These are phyloP conservation scores for Schmidtea mediterranea DNA, from an alignment of 1,140 invertebrate species.

Conservation along the genomic window DNA sequence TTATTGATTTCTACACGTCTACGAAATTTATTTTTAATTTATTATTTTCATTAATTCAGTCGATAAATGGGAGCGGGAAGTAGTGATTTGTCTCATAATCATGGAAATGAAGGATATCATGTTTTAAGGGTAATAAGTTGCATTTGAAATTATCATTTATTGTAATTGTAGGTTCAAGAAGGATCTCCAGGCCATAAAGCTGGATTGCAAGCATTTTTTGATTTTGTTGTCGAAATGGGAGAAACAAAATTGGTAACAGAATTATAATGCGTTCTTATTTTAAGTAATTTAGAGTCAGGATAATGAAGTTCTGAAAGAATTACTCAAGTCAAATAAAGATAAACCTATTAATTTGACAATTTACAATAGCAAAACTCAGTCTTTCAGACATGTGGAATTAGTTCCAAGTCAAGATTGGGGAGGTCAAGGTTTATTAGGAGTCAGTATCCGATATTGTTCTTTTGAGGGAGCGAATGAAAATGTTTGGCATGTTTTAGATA, in stretches of 20 bases:
- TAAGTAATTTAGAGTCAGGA: constrained; percentile 49
- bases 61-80: too few species aligned
- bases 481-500: constrained; percentile 91
- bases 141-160: constrained; percentile 6
- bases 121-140: constrained; percentile 46
- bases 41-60: too few species aligned
- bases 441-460: constrained; percentile 87
- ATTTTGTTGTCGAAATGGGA: constrained; percentile 88
- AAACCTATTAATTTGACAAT: constrained; percentile 62
- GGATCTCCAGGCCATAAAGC: constrained; percentile 75
- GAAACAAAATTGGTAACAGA: constrained; percentile 50
- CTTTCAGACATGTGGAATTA: constrained; percentile 57
- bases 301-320: constrained; percentile 82
- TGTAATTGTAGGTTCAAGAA: constrained; percentile 58
- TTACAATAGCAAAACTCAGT: constrained; percentile 89
- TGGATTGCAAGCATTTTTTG: constrained; percentile 87
- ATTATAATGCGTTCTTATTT: neutral
- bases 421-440: constrained; percentile 65
- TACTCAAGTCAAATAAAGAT: constrained; percentile 62
- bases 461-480: constrained; percentile 98
- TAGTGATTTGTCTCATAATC: too few species aligned
- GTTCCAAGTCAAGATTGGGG: constrained; percentile 49
- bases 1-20: too few species aligned
- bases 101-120: constrained; percentile 80
- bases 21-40: too few species aligned